Conservation (phyloP, 1,140 invertebrate genomes). For the Drosophila sproati region DNA sequence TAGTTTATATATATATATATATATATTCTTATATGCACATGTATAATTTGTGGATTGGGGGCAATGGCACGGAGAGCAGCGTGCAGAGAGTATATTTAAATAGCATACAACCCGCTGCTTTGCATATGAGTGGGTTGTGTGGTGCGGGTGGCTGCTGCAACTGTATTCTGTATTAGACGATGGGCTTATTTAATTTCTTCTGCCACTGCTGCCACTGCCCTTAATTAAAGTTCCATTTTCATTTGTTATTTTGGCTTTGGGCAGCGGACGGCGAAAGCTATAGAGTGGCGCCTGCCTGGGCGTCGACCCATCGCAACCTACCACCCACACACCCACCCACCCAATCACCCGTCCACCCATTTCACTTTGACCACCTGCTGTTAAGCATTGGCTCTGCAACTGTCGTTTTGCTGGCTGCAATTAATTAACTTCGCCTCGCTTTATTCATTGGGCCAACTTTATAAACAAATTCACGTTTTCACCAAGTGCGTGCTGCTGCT, state of each 20-base stretch:
- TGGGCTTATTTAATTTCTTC: conserved; percentile 54
- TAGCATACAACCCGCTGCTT: conserved; percentile 64
- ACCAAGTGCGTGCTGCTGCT: not conserved
- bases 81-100: conserved; percentile 62
- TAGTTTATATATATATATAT: not conserved
- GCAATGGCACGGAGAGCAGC: conserved; percentile 37
- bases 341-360: not conserved
- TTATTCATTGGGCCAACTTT: conserved; percentile 46
- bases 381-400: conserved; percentile 44
- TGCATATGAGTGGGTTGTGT: conserved; percentile 20
- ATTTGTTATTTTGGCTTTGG: conserved; percentile 61
- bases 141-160: conserved; percentile 17
- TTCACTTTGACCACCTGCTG: conserved; percentile 37
- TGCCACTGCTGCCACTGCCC: conserved; percentile 36
- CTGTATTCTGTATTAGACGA: conserved; percentile 63
- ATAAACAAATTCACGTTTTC: conserved; percentile 42
- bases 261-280: conserved; percentile 35
- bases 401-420: conserved; percentile 69
- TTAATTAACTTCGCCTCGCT: conserved; percentile 67
- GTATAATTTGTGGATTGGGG: conserved; percentile 35
- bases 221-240: conserved; percentile 81
- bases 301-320: conserved; percentile 12
- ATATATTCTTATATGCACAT: not conserved
- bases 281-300: conserved; percentile 58
- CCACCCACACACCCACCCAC: not conserved